Percentiles rank a stretch among this genome's conserved stretches.
Evolutionary conservation across 2,888 invertebrate genomes (phyloP).

Genomic region (Aromia moschata): DNA sequence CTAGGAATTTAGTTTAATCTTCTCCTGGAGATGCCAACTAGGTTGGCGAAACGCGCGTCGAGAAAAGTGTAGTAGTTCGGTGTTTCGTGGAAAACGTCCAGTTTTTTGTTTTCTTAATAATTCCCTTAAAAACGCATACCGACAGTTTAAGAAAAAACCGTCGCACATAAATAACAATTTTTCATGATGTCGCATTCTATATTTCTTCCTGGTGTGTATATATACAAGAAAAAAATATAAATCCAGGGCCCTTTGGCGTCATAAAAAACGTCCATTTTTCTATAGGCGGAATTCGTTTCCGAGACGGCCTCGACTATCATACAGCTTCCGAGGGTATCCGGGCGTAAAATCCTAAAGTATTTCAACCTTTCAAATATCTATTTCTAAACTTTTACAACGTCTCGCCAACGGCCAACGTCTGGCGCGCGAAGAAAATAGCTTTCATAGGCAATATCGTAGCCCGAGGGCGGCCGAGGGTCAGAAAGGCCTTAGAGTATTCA

Average conservation of each 20-base stretch:
- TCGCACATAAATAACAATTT: no score
- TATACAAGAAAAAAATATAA: not conserved
- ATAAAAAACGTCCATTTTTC: not conserved
- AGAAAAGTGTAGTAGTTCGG: no score
- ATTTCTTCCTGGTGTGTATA: no score
- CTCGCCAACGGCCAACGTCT: slow-evolving; percentile 6
- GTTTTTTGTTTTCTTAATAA: no score
- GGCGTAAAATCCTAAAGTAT: slow-evolving; percentile 10
- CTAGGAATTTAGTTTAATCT: no score
- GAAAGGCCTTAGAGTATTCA: slow-evolving; percentile 5
- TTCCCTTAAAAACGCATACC: no score
- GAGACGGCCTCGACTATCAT: not conserved
- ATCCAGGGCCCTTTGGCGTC: not conserved
- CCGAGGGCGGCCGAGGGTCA: not conserved
- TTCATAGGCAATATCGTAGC: not conserved
- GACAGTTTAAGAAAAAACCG: no score
- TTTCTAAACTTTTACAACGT: slow-evolving; percentile 11
- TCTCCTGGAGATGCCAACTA: no score
- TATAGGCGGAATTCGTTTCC: not conserved
- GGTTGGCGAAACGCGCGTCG: no score
- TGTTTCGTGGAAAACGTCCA: no score
- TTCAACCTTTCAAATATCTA: not conserved
- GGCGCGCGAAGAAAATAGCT: not conserved
- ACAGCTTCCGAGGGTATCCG: not conserved
- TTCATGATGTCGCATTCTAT: no score